A percentile compares a stretch with the other conserved stretches of the same genome.
These are phyloP conservation scores for Luperina nickerlii DNA, from an alignment of 2,888 invertebrate species.

Conservation along the genomic window DNA sequence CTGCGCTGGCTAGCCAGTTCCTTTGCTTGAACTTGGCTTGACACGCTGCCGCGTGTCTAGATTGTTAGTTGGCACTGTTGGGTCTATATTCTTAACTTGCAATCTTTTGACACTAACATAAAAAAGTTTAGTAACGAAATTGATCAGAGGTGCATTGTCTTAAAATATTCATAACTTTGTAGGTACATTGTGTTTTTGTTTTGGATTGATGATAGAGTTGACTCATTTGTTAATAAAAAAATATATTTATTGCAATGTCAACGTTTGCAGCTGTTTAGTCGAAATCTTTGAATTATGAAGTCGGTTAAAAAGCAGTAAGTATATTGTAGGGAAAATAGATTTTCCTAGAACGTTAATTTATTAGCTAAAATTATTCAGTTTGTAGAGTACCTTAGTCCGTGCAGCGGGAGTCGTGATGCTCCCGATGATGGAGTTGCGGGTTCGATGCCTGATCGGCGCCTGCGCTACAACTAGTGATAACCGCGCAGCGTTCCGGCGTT, in stretches of 20 bases:
- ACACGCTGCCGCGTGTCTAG: too few species aligned
- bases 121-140: neutral
- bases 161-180: neutral
- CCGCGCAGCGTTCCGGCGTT: slow-evolving; percentile 36
- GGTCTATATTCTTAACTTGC: neutral
- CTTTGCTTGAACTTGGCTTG: too few species aligned
- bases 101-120: neutral
- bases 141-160: neutral
- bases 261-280: neutral
- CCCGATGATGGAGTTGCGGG: slow-evolving; percentile 59
- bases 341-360: neutral
- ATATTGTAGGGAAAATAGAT: neutral
- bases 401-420: slow-evolving; percentile 60
- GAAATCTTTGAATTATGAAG: neutral
- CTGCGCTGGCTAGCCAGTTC: too few species aligned
- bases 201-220: neutral
- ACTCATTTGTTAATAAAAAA: neutral
- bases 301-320: neutral
- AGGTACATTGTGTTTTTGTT: neutral
- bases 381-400: slow-evolving; percentile 33
- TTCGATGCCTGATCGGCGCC: slow-evolving; percentile 59
- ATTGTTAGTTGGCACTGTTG: neutral
- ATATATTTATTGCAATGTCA: neutral
- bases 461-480: slow-evolving; percentile 53
- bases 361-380: slow-evolving; percentile 20